Evolutionary conservation across 2,113 vertebrate genomes (phyloP).

Genomic region (Sturnus vulgaris): DNA sequence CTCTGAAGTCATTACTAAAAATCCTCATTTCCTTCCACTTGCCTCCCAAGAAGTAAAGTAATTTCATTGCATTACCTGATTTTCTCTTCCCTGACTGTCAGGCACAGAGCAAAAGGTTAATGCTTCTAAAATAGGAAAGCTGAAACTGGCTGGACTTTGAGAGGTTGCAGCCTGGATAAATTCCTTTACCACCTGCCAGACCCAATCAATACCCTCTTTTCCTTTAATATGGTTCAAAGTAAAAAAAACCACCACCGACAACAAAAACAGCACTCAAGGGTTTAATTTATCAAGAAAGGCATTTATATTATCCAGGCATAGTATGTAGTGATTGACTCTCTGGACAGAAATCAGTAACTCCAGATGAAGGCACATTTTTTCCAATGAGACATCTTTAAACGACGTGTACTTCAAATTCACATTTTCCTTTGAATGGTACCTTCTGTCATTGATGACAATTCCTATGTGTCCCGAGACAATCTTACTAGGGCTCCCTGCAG

Average conservation of each 20-base stretch:
- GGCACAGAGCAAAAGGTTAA: neutral
- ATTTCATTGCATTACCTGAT: neutral
- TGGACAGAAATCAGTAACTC: neutral
- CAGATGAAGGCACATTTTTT: neutral
- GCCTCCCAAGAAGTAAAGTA: neutral
- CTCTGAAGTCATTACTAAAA: neutral
- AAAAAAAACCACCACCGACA: rapidly evolving
- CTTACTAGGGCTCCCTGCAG: neutral
- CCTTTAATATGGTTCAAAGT: neutral
- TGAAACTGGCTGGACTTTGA: neutral
- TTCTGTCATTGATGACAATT: neutral
- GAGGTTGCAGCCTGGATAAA: neutral
- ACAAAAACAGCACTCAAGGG: neutral
- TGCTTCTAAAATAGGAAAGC: neutral
- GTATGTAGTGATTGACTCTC: neutral
- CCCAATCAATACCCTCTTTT: neutral
- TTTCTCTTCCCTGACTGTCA: neutral
- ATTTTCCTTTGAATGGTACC: neutral
- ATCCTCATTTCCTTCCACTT: neutral
- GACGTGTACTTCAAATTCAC: neutral
- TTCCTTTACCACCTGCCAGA: neutral
- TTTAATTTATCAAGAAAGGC: neutral
- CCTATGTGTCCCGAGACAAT: neutral
- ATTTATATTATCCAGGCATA: neutral
- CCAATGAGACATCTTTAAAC: neutral